Conservation (phyloP, 1,140 invertebrate species). For the Brachionus sp. region DNA sequence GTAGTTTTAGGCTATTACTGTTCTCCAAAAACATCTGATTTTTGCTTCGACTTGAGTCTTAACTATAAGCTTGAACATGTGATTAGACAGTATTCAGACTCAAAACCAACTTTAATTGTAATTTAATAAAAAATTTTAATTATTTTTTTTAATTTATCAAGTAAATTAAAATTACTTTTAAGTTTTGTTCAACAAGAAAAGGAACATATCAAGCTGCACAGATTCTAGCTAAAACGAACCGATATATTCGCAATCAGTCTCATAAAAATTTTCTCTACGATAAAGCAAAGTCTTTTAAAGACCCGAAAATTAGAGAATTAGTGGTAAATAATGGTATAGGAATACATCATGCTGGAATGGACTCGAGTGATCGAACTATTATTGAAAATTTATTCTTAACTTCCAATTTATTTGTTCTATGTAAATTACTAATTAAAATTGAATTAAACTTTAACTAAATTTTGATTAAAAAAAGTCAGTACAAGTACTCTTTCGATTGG, state of each 20-base stretch:
- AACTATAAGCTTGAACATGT: conserved; percentile 70
- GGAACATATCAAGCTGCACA: conserved; percentile 68
- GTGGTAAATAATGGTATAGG: conserved; percentile 66
- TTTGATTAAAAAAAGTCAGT: conserved; percentile 50
- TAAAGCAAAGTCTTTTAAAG: conserved; percentile 58
- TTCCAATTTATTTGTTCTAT: conserved; percentile 67
- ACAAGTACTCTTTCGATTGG: conserved; percentile 68
- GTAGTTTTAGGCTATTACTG: conserved; percentile 70
- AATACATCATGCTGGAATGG: conserved; percentile 73
- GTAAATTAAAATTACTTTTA: conserved; percentile 58
- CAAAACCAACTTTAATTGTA: conserved; percentile 71
- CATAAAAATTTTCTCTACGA: conserved; percentile 58
- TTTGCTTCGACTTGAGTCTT: conserved; percentile 72
- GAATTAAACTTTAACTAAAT: too few species aligned
- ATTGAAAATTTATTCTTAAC: conserved; percentile 68
- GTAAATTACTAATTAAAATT: conserved; percentile 49
- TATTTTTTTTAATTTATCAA: neutral
- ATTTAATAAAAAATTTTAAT: conserved; percentile 23
- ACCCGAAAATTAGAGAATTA: conserved; percentile 66
- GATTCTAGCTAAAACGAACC: conserved; percentile 64
- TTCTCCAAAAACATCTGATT: conserved; percentile 62
- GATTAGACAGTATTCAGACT: conserved; percentile 68
- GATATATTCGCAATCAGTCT: conserved; percentile 62
- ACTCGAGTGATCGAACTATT: conserved; percentile 64
- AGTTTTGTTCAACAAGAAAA: conserved; percentile 74